These are phyloP conservation scores for Mustela lutreola DNA, from an alignment of 2,113 vertebrate genomes.

Conservation along the genomic window DNA sequence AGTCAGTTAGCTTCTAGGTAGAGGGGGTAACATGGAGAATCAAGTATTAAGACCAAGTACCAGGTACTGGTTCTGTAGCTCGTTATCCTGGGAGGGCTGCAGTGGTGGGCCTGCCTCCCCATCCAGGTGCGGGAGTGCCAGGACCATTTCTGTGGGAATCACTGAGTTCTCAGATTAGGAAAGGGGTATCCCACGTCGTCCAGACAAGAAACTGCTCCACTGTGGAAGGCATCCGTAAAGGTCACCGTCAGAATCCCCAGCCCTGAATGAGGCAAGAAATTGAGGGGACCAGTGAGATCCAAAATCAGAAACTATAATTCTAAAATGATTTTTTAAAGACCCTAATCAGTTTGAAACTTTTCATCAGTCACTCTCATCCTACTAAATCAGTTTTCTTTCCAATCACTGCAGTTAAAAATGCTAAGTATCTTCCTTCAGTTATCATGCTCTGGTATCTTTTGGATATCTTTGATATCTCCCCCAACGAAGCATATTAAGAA, in stretches of 20 bases:
- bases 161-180: slow-evolving; percentile 77
- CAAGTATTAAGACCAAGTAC: neutral
- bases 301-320: neutral
- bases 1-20: neutral
- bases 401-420: neutral
- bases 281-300: neutral
- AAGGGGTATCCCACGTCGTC: slow-evolving; percentile 78
- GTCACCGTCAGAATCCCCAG: slow-evolving; percentile 67
- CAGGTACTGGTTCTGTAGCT: neutral
- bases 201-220: slow-evolving; percentile 77
- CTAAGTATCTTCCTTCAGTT: neutral
- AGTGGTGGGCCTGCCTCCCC: slow-evolving; percentile 54
- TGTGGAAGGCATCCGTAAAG: slow-evolving; percentile 75
- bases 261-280: neutral
- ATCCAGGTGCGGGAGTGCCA: neutral
- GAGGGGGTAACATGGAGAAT: neutral
- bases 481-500: neutral
- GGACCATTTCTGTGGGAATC: slow-evolving; percentile 61
- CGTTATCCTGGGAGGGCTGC: slow-evolving; percentile 65
- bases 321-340: neutral
- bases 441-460: neutral
- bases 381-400: neutral
- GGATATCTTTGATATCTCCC: neutral
- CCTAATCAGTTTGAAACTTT: neutral
- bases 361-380: neutral